A percentile compares a stretch with the other conserved stretches of the same genome.
Evolutionary conservation across 2,888 invertebrate genomes (phyloP).

Genomic region (Carcina quercana): DNA sequence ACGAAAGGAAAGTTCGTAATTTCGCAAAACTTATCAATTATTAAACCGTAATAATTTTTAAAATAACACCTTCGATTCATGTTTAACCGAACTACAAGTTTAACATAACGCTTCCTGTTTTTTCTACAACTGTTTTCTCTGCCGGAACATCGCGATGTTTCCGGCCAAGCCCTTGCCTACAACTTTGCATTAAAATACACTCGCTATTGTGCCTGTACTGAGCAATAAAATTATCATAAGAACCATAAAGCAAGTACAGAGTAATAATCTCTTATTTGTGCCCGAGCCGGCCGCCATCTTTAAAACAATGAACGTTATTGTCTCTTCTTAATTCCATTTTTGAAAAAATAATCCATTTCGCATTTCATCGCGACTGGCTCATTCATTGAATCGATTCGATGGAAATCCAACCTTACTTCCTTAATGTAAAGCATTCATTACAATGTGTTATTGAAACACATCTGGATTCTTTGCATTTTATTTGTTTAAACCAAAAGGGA

Average conservation of each 20-base stretch:
- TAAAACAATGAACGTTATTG: constrained; percentile 73
- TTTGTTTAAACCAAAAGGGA: constrained; percentile 40
- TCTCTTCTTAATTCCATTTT: constrained; percentile 74
- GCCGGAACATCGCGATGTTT: constrained; percentile 46
- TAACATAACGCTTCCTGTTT: constrained; percentile 41
- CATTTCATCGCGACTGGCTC: constrained; percentile 64
- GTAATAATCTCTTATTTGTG: constrained; percentile 65
- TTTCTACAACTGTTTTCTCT: constrained; percentile 29
- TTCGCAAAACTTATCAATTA: no score
- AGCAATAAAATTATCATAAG: constrained; percentile 63
- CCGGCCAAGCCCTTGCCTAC: constrained; percentile 36
- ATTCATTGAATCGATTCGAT: constrained; percentile 38
- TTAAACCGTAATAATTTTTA: no score
- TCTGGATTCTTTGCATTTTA: constrained; percentile 45
- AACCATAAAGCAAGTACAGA: constrained; percentile 31
- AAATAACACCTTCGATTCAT: constrained; percentile 9
- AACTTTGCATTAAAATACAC: constrained; percentile 44
- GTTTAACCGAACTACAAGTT: constrained; percentile 28
- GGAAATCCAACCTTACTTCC: constrained; percentile 28
- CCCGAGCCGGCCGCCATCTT: constrained; percentile 63
- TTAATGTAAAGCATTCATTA: constrained; percentile 27
- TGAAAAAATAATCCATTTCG: constrained; percentile 73
- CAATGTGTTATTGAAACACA: constrained; percentile 31
- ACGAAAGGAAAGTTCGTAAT: no score
- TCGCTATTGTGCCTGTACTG: constrained; percentile 45